Percentiles rank a stretch among this genome's conserved stretches.
phyloP scores from a whole-genome alignment of 1,140 invertebrate species.

The Danaus plexippus region DNA sequence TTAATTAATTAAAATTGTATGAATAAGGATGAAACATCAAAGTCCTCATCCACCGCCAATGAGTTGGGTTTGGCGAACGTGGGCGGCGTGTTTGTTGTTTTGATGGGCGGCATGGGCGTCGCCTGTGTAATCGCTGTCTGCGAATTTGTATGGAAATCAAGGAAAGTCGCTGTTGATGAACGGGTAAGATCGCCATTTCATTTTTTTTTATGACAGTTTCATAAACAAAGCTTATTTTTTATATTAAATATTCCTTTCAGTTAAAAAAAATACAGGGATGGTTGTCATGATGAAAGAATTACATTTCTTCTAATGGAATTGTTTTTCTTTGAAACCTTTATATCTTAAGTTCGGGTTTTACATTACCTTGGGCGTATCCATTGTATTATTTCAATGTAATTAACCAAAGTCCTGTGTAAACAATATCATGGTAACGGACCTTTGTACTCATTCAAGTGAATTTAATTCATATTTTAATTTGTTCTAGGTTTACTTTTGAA shows the following conservation, averaged over 20 bases:
- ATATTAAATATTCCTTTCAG: too few species aligned
- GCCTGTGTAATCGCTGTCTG: conserved; percentile 90
- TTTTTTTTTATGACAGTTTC: too few species aligned
- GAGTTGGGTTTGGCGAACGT: conserved; percentile 92
- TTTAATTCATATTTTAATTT: conserved; percentile 32
- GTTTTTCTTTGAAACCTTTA: too few species aligned
- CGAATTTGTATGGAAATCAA: conserved; percentile 94
- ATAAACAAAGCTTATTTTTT: too few species aligned
- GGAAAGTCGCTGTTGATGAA: conserved; percentile 92
- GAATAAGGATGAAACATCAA: conserved; percentile 83
- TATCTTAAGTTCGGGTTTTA: too few species aligned
- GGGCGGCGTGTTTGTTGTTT: conserved; percentile 95
- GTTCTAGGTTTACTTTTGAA: conserved; percentile 66
- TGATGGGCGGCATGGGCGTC: conserved; percentile 91
- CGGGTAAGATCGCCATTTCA: conserved; percentile 75
- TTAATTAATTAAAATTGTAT: neutral
- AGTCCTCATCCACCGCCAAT: conserved; percentile 86
- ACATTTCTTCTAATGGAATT: too few species aligned
- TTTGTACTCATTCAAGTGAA: neutral
- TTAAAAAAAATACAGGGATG: too few species aligned
- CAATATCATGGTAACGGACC: too few species aligned
- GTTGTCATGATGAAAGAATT: too few species aligned
- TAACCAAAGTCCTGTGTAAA: too few species aligned
- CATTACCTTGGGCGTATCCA: too few species aligned
- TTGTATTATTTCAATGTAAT: too few species aligned